Percentiles rank a stretch among this genome's conserved stretches.
Evolutionary conservation across 2,113 vertebrate genomes (phyloP).

Genomic region (Bos indicus): DNA sequence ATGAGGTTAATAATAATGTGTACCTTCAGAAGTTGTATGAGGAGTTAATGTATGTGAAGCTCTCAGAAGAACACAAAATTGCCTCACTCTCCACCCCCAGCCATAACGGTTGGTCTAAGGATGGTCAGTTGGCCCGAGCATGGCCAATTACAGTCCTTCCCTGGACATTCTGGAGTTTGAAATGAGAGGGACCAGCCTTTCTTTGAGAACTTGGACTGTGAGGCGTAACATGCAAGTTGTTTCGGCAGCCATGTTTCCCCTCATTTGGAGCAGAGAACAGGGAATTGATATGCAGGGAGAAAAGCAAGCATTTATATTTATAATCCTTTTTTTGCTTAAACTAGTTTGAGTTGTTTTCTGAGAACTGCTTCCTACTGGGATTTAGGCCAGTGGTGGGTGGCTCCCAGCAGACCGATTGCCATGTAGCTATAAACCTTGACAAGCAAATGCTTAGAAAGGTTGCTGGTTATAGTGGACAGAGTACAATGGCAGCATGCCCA

Average conservation of each 20-base stretch:
- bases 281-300: background rate
- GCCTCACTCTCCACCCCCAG: background rate
- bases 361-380: background rate
- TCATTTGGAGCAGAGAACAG: background rate
- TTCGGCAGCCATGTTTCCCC: background rate
- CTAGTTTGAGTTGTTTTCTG: background rate
- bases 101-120: background rate
- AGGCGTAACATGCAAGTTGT: background rate
- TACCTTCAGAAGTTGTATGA: background rate
- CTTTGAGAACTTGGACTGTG: background rate
- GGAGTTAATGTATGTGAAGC: background rate
- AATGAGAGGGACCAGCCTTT: background rate
- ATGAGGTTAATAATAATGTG: background rate
- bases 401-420: background rate
- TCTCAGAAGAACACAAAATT: background rate
- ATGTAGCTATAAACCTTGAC: background rate
- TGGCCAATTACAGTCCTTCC: background rate
- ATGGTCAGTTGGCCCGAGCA: background rate
- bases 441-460: background rate
- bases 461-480: background rate
- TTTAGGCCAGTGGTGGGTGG: background rate
- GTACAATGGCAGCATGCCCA: background rate
- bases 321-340: background rate
- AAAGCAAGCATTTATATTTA: background rate
- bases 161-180: background rate